Base-by-base conservation (phyloP, 2,797 vertebrate species). In the Tolypeutes matacus region DNA sequence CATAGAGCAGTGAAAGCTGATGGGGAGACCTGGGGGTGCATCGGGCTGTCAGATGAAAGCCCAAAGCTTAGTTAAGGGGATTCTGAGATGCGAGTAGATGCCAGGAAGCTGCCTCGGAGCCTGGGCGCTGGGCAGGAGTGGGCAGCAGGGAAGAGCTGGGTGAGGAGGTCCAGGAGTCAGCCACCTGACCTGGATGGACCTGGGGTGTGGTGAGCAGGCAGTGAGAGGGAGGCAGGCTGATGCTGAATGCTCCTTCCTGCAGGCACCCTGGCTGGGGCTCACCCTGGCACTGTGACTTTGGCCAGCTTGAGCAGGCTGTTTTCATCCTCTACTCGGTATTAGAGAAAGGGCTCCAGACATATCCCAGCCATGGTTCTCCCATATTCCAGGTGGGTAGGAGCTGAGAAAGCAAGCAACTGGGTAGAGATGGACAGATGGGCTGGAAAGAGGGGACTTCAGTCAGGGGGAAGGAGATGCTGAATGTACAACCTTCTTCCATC, bases 201-300 rank as follows among this genome's bases (percentile, higher is more conserved):
- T 34, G 20, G 46, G 46, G 42, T 92, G 42, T 10, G 53, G 62
- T 39, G 15, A 49, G 36, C 56, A 56, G 14, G 25, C 49, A 5
- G 25, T 62, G 27, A 53, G 60, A 70, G 14, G 53, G 42, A 83
- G 13, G 65, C 2, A 65, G 64, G 31, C 58, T 29, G 58, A 64
- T 25, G 34, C 49, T 49, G 46, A 15, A 23, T 6, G 2, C 1
- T 21, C 3, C 62, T 49, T 46, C 76, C 53, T 1, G 0, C 3
- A 83, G 36, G 11, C 39, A 21, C 18, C 4, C 67, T 25, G 67
- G 31, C 65, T 39, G 69, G 0, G 0, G 31, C 11, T 81, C 7
- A 2, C 39, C 7, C 7, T n/a, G 72, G 29, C 3, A 27, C 34
- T 9, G 29, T 46, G 67, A 14, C 0, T 1, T 53, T 60, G 13